A percentile compares a stretch with the other conserved stretches of the same genome.
Evolutionary conservation across 2,797 vertebrate species (phyloP).

Genomic region (Argentina silus): DNA sequence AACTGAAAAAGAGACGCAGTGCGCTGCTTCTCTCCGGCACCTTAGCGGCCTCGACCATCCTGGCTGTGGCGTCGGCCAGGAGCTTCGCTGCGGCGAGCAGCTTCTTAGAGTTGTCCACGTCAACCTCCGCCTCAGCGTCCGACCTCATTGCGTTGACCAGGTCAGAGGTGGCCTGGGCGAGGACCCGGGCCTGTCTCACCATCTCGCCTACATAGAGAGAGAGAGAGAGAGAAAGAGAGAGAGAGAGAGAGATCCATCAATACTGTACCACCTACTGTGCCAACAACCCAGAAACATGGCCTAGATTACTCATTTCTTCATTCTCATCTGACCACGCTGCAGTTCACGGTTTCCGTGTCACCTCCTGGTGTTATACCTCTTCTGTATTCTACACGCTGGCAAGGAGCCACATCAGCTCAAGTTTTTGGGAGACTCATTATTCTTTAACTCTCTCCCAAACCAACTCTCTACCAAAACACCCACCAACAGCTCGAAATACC

Average conservation of each 20-base stretch:
- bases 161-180: conserved; percentile 96
- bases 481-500: conserved; percentile 69
- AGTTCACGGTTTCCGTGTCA: not conserved
- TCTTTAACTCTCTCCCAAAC: conserved; percentile 29
- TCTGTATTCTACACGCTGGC: not conserved
- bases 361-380: not conserved
- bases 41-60: conserved; percentile 99
- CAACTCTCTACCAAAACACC: conserved; percentile 65
- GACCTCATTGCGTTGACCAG: conserved; percentile 98
- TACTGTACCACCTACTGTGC: not conserved
- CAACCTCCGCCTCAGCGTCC: conserved; percentile 94
- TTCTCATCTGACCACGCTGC: not conserved
- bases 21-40: conserved; percentile 63
- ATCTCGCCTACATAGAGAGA: conserved; percentile 86
- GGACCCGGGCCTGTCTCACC: conserved; percentile 96
- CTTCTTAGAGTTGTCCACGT: conserved; percentile 98
- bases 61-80: conserved; percentile 94
- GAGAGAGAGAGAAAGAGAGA: not conserved
- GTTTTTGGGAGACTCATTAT: not conserved
- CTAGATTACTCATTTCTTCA: not conserved
- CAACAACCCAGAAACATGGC: not conserved
- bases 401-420: not conserved
- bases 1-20: not conserved
- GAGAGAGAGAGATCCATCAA: conserved; percentile 1
- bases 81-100: conserved; percentile 96